These are phyloP conservation scores for Cryptophagus acutangulus DNA, from an alignment of 2,888 invertebrate species.

Conservation along the genomic window DNA sequence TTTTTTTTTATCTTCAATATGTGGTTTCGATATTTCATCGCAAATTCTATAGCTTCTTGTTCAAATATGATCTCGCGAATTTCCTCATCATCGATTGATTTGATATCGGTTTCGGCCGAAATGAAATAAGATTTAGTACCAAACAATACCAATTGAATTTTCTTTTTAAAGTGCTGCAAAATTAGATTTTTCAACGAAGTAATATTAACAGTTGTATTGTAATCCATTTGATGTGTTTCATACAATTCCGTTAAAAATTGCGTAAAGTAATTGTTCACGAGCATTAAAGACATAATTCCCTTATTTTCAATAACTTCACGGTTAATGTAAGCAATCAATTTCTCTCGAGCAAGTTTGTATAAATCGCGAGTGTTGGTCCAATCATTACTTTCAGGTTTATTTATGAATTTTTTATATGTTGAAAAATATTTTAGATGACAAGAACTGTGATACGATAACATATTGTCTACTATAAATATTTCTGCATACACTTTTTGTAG, in stretches of 20 bases:
- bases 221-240: no score
- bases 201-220: no score
- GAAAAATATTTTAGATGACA: background rate
- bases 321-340: constrained; percentile 4
- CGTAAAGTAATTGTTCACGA: constrained; percentile 9
- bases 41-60: constrained; percentile 22
- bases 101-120: constrained; percentile 17
- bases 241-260: constrained; percentile 8
- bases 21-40: constrained; percentile 21
- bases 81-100: constrained; percentile 17
- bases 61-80: constrained; percentile 21
- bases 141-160: constrained; percentile 5
- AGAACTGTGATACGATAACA: background rate
- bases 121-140: constrained; percentile 9
- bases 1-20: constrained; percentile 20
- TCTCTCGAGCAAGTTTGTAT: background rate
- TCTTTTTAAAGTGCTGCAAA: constrained; percentile 4
- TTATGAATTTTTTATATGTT: background rate
- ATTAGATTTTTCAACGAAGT: constrained; percentile 1
- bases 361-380: background rate
- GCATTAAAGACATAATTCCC: constrained; percentile 8
- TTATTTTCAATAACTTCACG: constrained; percentile 9
- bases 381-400: background rate
- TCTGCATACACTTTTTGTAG: background rate
- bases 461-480: background rate